Base-by-base conservation (phyloP, 2,797 vertebrate genomes). In the Distichodus sexfasciatus region DNA sequence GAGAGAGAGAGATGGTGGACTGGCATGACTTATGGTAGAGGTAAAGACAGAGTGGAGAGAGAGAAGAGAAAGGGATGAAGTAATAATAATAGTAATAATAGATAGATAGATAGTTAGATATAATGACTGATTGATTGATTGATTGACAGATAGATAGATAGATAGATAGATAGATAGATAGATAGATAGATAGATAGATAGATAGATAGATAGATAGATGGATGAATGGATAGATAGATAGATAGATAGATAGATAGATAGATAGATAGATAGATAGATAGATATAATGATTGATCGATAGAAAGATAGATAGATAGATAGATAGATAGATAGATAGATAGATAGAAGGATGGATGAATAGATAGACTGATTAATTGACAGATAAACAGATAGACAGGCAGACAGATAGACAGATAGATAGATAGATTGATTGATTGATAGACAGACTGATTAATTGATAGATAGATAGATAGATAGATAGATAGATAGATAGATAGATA, bases 91-190 rank as follows among this genome's bases (percentile, higher is more conserved):
- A 81, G 83, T 89, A 90, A 90, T 89, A 87, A 90, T 90, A 89
- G 77, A 87, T 87, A 86, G 86, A 87, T 84, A 84, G 88, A 86
- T 82, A 80, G 76, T n/a, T n/a, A n/a, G n/a, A n/a, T n/a, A n/a
- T n/a, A n/a, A n/a, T n/a, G n/a, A n/a, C n/a, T n/a, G n/a, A n/a
- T n/a, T n/a, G n/a, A n/a, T n/a, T n/a, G n/a, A n/a, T n/a, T n/a
- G 64, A 69, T 61, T 35, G 58, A 78, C 69, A 81, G 76, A 81
- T 58, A 74, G 66, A 62, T 51, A 62, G 59, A 69, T 51, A 47
- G 15, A 36, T 14, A 66, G 41, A 54, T n/a, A n/a, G n/a, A n/a
- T n/a, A n/a, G n/a, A n/a, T n/a, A n/a, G n/a, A n/a, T n/a, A n/a
- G 64, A 69, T 61, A 43, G 58, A 78, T 66, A 81, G 76, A 81